These are phyloP conservation scores for Dynastes maya DNA, from an alignment of 2,888 invertebrate species.

Conservation along the genomic window DNA sequence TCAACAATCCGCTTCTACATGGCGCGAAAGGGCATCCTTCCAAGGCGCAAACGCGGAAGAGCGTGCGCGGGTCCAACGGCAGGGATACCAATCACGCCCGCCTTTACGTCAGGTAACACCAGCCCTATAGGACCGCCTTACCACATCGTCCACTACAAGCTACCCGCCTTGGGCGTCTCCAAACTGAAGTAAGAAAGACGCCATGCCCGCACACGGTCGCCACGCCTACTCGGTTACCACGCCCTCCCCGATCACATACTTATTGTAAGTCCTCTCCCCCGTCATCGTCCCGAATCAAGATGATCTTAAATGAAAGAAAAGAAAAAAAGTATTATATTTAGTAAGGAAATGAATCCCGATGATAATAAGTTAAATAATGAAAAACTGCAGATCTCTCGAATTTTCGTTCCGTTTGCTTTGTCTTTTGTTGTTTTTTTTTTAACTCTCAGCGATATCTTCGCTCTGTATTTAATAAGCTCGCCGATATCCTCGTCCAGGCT, in stretches of 20 bases:
- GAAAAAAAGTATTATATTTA: slow-evolving; percentile 20
- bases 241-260: slow-evolving; percentile 23
- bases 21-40: slow-evolving; percentile 89
- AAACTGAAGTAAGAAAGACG: slow-evolving; percentile 66
- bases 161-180: slow-evolving; percentile 77
- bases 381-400: slow-evolving; percentile 9
- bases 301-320: slow-evolving; percentile 5
- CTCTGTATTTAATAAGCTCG: too few species aligned
- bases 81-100: slow-evolving; percentile 62
- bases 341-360: slow-evolving; percentile 10
- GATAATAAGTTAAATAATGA: slow-evolving; percentile 5
- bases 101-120: slow-evolving; percentile 70
- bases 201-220: slow-evolving; percentile 10
- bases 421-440: background rate
- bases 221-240: slow-evolving; percentile 9
- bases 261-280: slow-evolving; percentile 17
- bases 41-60: slow-evolving; percentile 84
- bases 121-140: slow-evolving; percentile 83
- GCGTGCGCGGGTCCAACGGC: slow-evolving; percentile 63
- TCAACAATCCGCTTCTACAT: slow-evolving; percentile 91
- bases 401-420: slow-evolving; percentile 1
- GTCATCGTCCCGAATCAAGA: slow-evolving; percentile 7
- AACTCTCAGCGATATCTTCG: background rate
- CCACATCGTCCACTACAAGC: slow-evolving; percentile 84
- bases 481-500: background rate